Conservation (phyloP, 1,140 invertebrate species). For the Ips nitidus region DNA sequence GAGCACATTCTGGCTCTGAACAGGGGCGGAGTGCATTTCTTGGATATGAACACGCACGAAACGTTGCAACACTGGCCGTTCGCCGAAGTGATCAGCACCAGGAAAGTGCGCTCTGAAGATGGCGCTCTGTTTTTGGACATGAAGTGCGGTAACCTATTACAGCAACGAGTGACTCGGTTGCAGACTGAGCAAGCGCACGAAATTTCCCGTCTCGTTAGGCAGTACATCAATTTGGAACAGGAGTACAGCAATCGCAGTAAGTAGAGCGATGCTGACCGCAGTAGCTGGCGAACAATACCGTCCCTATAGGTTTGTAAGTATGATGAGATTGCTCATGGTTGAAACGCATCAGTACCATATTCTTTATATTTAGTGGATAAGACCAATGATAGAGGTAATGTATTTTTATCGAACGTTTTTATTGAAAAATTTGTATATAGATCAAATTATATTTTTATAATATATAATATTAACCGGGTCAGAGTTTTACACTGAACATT, state of each 20-base stretch:
- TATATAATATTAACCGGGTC: too few relatives aligned
- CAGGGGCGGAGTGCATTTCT: slow-evolving; percentile 88
- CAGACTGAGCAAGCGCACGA: slow-evolving; percentile 97
- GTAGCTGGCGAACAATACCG: neutral
- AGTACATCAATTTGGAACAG: slow-evolving; percentile 91
- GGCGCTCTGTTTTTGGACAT: slow-evolving; percentile 93
- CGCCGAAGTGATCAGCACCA: slow-evolving; percentile 92
- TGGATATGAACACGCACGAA: slow-evolving; percentile 90
- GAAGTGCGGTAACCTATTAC: slow-evolving; percentile 95
- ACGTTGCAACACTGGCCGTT: slow-evolving; percentile 90
- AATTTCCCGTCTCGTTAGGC: slow-evolving; percentile 91
- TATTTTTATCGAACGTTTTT: too few relatives aligned
- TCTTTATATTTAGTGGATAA: neutral
- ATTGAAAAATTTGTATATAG: too few relatives aligned
- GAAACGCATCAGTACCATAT: neutral
- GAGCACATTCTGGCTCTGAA: slow-evolving; percentile 93
- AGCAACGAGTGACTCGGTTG: slow-evolving; percentile 91
- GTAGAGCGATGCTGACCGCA: neutral
- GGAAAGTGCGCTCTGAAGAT: slow-evolving; percentile 87
- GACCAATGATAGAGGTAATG: too few relatives aligned
- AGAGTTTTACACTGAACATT: too few relatives aligned
- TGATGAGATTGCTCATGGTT: slow-evolving; percentile 1
- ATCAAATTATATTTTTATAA: too few relatives aligned
- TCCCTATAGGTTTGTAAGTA: neutral
- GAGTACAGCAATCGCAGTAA: slow-evolving; percentile 51